phyloP scores from a whole-genome alignment of 2,113 vertebrate species.

The Dasypus novemcinctus region DNA sequence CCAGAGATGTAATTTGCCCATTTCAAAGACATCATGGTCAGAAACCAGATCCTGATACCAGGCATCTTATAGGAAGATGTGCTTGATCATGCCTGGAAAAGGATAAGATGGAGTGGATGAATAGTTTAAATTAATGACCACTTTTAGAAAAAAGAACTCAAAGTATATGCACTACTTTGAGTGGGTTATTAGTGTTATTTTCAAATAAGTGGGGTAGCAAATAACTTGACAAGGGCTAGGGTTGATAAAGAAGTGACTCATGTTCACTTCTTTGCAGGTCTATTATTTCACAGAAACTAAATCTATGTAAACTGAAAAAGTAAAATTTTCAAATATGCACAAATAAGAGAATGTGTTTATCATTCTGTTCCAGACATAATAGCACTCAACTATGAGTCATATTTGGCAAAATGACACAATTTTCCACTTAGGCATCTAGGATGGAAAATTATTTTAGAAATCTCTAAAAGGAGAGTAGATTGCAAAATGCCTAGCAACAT shows the following conservation, averaged over 20 bases:
- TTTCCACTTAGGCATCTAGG: background rate
- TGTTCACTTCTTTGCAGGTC: background rate
- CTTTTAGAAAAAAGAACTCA: background rate
- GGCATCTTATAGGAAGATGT: background rate
- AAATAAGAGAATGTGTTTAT: slow-evolving; percentile 23
- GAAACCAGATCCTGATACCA: background rate
- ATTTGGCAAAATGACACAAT: slow-evolving; percentile 7
- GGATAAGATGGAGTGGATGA: background rate
- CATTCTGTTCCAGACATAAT: slow-evolving; percentile 15
- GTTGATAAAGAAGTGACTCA: background rate
- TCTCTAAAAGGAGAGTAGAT: slow-evolving; percentile 7
- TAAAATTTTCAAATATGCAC: slow-evolving; percentile 6
- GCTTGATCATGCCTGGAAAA: background rate
- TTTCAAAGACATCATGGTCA: background rate
- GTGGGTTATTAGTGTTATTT: background rate
- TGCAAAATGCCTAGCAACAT: background rate
- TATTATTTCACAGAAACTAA: slow-evolving; percentile 34
- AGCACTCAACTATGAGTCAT: slow-evolving; percentile 45
- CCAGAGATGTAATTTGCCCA: background rate
- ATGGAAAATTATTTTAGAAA: slow-evolving; percentile 50
- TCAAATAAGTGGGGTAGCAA: background rate
- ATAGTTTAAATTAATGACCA: background rate
- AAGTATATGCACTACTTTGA: background rate
- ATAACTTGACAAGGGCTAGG: background rate
- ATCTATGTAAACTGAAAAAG: background rate